Conservation (phyloP, 2,888 invertebrate species). For the Limnephilus marmoratus region DNA sequence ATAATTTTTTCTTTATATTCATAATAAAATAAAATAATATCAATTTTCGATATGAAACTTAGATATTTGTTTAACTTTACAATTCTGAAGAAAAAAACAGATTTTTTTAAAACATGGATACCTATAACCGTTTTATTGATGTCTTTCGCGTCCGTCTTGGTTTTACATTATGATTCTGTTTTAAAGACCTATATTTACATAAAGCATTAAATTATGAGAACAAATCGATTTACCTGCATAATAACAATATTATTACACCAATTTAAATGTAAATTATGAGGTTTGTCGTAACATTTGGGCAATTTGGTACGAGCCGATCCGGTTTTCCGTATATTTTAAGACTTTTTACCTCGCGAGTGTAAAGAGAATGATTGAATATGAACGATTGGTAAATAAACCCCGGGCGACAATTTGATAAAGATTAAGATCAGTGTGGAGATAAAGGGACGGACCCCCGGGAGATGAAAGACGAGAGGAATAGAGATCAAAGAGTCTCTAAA, state of each 20-base stretch:
- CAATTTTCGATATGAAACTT: no score
- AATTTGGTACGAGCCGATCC: constrained; percentile 37
- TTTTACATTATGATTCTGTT: not conserved
- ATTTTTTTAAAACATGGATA: not conserved
- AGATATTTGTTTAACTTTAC: no score
- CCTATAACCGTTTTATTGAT: not conserved
- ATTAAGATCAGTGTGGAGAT: constrained; percentile 36
- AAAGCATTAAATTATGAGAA: constrained; percentile 22
- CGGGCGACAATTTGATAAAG: constrained; percentile 60
- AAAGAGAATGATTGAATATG: constrained; percentile 57
- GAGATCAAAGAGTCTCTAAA: constrained; percentile 32
- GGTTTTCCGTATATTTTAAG: constrained; percentile 46
- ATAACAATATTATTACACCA: constrained; percentile 49
- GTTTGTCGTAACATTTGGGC: constrained; percentile 39
- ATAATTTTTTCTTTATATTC: no score
- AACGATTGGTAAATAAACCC: constrained; percentile 56
- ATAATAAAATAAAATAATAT: no score
- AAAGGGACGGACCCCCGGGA: constrained; percentile 9
- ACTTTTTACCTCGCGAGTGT: constrained; percentile 44
- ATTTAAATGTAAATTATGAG: constrained; percentile 58
- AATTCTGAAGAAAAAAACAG: no score
- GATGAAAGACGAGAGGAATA: not conserved
- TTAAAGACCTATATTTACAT: not conserved
- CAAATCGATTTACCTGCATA: constrained; percentile 39
- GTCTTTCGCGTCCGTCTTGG: not conserved